Conservation (phyloP, 64 coral and sea anemone species). For the Dendrophyllia cribrosa region DNA sequence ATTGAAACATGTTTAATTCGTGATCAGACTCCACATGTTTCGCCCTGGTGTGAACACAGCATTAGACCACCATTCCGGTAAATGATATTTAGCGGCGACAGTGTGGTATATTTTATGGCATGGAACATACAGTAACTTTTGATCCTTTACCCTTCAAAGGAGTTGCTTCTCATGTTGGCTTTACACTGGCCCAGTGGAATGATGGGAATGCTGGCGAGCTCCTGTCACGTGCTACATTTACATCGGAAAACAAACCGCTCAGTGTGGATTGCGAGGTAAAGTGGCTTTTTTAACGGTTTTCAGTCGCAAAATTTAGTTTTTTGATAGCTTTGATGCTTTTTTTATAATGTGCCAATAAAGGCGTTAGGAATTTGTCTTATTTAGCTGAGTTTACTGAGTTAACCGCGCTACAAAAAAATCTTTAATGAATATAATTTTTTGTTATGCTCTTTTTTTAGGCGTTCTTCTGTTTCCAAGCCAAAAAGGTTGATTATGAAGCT, state of each 20-base stretch:
- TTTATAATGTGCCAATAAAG: too few species aligned
- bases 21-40: too few species aligned
- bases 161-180: slow-evolving; percentile 77
- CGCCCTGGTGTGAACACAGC: too few species aligned
- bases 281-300: not conserved
- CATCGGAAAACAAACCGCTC: slow-evolving; percentile 92
- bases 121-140: not conserved
- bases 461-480: slow-evolving; percentile 97
- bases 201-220: slow-evolving; percentile 55
- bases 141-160: not conserved
- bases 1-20: too few species aligned
- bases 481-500: slow-evolving; percentile 89
- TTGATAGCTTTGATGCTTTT: too few species aligned
- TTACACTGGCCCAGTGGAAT: slow-evolving; percentile 86
- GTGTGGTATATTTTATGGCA: too few species aligned
- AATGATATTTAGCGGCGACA: too few species aligned
- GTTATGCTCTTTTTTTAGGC: slow-evolving; percentile 60
- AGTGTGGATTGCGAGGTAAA: slow-evolving; percentile 89
- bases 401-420: not conserved
- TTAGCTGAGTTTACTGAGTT: too few species aligned
- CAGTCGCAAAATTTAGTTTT: not conserved
- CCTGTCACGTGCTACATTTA: slow-evolving; percentile 82
- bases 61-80: not conserved
- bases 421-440: not conserved
- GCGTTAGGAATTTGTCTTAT: too few species aligned